Evolutionary conservation across 1,140 invertebrate species (phyloP).

Genomic region (Aphaenogaster floridana): DNA sequence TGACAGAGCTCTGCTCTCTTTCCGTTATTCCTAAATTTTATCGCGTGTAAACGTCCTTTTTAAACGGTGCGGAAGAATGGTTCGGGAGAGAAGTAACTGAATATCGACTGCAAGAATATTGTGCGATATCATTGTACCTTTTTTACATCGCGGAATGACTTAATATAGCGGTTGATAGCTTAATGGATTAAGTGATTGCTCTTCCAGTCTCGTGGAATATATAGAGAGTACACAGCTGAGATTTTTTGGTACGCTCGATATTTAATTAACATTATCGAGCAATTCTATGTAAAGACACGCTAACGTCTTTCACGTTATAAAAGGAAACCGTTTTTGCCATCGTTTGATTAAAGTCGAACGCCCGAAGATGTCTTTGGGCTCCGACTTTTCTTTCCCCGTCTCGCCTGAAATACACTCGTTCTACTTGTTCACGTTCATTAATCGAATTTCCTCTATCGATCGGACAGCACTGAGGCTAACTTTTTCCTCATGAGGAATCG

Average conservation of each 20-base stretch:
- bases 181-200: neutral
- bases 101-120: neutral
- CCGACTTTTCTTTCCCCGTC: neutral
- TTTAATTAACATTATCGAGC: constrained; percentile 52
- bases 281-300: constrained; percentile 37
- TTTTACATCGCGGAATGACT: neutral
- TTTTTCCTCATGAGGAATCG: constrained; percentile 17
- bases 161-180: neutral
- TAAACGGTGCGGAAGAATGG: neutral
- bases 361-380: constrained; percentile 28
- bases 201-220: neutral
- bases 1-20: neutral
- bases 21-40: neutral
- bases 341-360: constrained; percentile 52
- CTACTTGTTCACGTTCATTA: constrained; percentile 51
- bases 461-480: neutral
- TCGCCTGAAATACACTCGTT: constrained; percentile 47
- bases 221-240: neutral
- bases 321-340: constrained; percentile 31
- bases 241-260: constrained; percentile 35
- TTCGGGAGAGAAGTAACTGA: neutral
- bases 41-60: neutral
- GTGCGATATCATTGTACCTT: neutral
- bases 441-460: constrained; percentile 48
- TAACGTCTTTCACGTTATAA: constrained; percentile 43